These are phyloP conservation scores for Perca flavescens DNA, from an alignment of 2,113 vertebrate species.

Conservation along the genomic window DNA sequence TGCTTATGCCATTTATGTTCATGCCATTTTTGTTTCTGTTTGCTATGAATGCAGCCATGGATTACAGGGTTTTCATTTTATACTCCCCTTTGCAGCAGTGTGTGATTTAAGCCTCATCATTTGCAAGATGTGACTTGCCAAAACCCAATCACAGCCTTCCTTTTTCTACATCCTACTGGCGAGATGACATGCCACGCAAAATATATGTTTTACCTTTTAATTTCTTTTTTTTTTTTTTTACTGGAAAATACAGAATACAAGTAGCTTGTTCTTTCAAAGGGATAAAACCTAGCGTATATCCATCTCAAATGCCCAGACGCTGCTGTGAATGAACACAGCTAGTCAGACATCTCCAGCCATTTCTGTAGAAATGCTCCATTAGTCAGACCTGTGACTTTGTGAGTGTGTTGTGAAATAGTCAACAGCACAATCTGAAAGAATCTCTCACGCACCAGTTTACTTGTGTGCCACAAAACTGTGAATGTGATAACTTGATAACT, in stretches of 20 bases:
- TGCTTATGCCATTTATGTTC: neutral
- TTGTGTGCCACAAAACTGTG: slow-evolving; percentile 55
- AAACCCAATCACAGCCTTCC: slow-evolving; percentile 25
- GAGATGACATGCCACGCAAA: slow-evolving; percentile 29
- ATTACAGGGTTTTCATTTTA: slow-evolving; percentile 41
- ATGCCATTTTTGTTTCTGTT: neutral
- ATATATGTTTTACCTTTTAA: slow-evolving; percentile 24
- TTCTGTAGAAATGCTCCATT: slow-evolving; percentile 12
- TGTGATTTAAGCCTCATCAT: slow-evolving; percentile 38
- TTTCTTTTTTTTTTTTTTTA: neutral
- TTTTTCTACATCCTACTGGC: neutral
- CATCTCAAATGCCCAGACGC: slow-evolving; percentile 16
- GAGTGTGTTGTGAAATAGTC: slow-evolving; percentile 26
- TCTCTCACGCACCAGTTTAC: slow-evolving; percentile 26
- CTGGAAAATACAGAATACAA: slow-evolving; percentile 18
- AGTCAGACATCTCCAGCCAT: slow-evolving; percentile 6
- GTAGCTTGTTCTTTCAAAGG: neutral
- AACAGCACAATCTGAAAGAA: slow-evolving; percentile 13
- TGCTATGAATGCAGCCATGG: slow-evolving; percentile 11
- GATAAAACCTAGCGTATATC: neutral
- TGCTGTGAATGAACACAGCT: slow-evolving; percentile 39
- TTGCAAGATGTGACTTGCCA: slow-evolving; percentile 39
- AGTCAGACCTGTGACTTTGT: neutral
- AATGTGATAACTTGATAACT: slow-evolving; percentile 59
- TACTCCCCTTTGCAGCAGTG: slow-evolving; percentile 3